Evolutionary conservation across 2,888 invertebrate genomes (phyloP), one percentile per base, ranked within the genome.

Genomic region (Alcis repandata): DNA sequence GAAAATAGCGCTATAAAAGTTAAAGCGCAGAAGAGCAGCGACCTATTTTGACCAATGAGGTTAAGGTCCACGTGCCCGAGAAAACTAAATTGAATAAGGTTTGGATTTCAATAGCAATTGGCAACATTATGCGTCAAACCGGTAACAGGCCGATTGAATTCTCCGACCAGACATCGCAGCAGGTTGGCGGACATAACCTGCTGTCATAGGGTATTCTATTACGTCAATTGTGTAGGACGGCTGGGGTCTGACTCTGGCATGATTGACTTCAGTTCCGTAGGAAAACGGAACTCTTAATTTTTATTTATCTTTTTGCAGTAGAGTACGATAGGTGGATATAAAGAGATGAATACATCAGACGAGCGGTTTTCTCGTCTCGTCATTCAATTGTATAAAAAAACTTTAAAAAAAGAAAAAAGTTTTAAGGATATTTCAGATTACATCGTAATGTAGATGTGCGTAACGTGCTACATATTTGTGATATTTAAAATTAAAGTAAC

Each of bases 31-130:
- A 38, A 1, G 13, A 13, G 13, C 15, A 40, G n/a, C n/a, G n/a
- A 40, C 6, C n/a, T 40, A 40, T 15, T 3, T 15, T 6, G 7
- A 15, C 1, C 2, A n/a, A n/a, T n/a, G n/a, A 13, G n/a, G 38
- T 38, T 38, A 41, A 10, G 11, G 2, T 8, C 15, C 15, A n/a
- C 41, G 41, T 41, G 41, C n/a, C 8, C 41, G 38, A 13, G 38
- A 13, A 38, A 38, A 38, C 6, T 1, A 40, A 40, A 10, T 45
- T 45, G 45, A 20, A 45, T 13, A 2, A 45, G 13, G 20, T 13
- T n/a, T 19, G n/a, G 36, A 6, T 22, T 20, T 41, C 53, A 53
- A 53, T 27, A 27, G 10, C 40, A 53, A 41, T 13, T 27, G 41
- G 4, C 22, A 41, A 41, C 15, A 41, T 22, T 53, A 27, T 10